phyloP scores from a whole-genome alignment of 1,140 invertebrate genomes.

The Drosophila sproati region DNA sequence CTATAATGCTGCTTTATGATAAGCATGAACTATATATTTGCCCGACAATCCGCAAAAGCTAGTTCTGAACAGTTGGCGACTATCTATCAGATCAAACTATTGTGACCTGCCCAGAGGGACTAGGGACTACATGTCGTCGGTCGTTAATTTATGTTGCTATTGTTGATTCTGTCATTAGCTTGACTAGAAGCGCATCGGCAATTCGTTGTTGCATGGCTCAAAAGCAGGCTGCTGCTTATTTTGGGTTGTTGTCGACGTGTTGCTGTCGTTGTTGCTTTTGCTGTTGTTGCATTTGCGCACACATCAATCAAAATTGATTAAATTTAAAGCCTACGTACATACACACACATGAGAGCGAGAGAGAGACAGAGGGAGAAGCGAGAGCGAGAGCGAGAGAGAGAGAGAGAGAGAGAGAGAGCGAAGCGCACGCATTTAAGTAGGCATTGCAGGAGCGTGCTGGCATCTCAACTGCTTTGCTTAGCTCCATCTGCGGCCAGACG shows the following conservation, averaged over 20 bases:
- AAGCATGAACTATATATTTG: too few species aligned
- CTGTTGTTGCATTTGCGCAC: constrained; percentile 48
- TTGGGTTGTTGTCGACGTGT: constrained; percentile 40
- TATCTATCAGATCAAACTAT: too few species aligned
- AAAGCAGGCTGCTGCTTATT: constrained; percentile 32
- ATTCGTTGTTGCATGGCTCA: constrained; percentile 16
- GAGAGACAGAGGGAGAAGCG: neutral
- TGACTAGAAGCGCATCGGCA: constrained; percentile 9
- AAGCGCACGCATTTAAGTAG: constrained; percentile 52
- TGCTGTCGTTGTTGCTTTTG: constrained; percentile 32
- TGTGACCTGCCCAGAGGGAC: too few species aligned
- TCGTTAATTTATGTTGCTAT: neutral
- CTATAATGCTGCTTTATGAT: too few species aligned
- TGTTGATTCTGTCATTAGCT: neutral
- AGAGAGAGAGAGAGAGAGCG: constrained; percentile 2
- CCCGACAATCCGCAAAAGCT: too few species aligned
- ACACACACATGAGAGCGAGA: too few species aligned
- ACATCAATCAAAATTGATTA: constrained; percentile 82
- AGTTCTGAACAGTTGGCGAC: too few species aligned
- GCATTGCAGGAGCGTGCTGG: constrained; percentile 70
- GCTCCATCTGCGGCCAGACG: constrained; percentile 65
- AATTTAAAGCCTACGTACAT: constrained; percentile 53
- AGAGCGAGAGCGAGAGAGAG: constrained; percentile 9
- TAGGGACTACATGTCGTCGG: too few species aligned
- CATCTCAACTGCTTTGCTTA: constrained; percentile 61